A percentile compares a stretch with the other conserved stretches of the same genome.
These are phyloP conservation scores for Drosophila truncata DNA, from an alignment of 1,140 invertebrate species.

Conservation along the genomic window DNA sequence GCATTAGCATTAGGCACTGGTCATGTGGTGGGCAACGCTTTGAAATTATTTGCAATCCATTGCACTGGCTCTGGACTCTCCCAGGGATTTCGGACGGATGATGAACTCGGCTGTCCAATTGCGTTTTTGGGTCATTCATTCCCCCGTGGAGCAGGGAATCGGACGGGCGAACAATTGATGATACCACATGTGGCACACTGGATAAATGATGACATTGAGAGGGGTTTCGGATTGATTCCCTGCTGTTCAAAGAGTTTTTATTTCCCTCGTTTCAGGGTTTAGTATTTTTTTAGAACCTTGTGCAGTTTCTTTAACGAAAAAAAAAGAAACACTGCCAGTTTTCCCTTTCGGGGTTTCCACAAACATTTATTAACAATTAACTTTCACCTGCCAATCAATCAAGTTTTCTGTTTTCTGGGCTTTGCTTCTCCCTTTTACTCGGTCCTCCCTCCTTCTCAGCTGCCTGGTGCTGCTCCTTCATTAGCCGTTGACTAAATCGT, in stretches of 20 bases:
- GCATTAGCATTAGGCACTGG: conserved; percentile 44
- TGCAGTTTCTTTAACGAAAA: neutral
- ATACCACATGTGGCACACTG: conserved; percentile 22
- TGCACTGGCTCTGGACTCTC: conserved; percentile 14
- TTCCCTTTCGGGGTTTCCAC: neutral
- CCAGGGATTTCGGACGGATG: conserved; percentile 18
- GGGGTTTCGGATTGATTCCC: conserved; percentile 20
- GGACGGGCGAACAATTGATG: conserved; percentile 34
- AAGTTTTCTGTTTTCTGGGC: neutral
- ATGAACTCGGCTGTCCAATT: conserved; percentile 42
- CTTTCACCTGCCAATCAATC: conserved; percentile 26
- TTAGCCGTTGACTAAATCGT: conserved; percentile 31
- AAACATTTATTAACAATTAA: conserved; percentile 28
- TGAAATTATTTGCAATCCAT: conserved; percentile 50
- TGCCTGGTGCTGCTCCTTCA: neutral
- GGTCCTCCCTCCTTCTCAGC: neutral
- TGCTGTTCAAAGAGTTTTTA: conserved; percentile 4
- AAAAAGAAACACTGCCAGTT: neutral
- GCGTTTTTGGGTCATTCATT: conserved; percentile 42
- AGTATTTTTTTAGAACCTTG: neutral
- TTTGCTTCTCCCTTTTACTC: neutral
- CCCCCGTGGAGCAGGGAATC: conserved; percentile 4
- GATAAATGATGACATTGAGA: conserved; percentile 27
- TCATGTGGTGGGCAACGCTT: conserved; percentile 18
- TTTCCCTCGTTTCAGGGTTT: too few relatives aligned